phyloP scores from a whole-genome alignment of 2,113 vertebrate species.

The Ictidomys tridecemlineatus region DNA sequence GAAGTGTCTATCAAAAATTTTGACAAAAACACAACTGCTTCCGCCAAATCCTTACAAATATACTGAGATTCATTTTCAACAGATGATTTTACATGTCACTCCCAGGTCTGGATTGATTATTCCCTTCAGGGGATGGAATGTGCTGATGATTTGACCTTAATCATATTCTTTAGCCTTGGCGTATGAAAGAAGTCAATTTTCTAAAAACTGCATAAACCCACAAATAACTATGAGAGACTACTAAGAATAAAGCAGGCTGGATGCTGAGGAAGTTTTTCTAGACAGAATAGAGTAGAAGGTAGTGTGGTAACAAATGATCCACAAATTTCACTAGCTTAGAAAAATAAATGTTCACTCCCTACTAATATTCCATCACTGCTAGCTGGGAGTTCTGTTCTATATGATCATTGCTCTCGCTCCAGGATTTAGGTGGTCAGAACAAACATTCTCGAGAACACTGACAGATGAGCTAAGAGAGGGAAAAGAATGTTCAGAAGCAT shows the following conservation, averaged over 20 bases:
- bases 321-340: not conserved
- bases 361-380: not conserved
- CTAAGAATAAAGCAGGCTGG: not conserved
- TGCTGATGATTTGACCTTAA: not conserved
- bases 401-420: not conserved
- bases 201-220: not conserved
- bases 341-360: not conserved
- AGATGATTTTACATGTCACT: not conserved
- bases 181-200: not conserved
- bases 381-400: not conserved
- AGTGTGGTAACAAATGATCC: not conserved
- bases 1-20: no score
- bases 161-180: not conserved
- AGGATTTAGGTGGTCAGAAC: not conserved
- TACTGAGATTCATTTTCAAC: conserved; percentile 5
- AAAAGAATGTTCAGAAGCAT: not conserved
- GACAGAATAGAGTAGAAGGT: not conserved
- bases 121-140: not conserved
- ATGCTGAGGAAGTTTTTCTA: not conserved
- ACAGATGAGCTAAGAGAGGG: not conserved
- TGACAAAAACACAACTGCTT: not conserved
- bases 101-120: not conserved
- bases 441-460: not conserved
- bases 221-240: not conserved
- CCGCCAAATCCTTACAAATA: not conserved